Evolutionary conservation across 1,140 invertebrate species (phyloP).

Genomic region (Vanessa atalanta): DNA sequence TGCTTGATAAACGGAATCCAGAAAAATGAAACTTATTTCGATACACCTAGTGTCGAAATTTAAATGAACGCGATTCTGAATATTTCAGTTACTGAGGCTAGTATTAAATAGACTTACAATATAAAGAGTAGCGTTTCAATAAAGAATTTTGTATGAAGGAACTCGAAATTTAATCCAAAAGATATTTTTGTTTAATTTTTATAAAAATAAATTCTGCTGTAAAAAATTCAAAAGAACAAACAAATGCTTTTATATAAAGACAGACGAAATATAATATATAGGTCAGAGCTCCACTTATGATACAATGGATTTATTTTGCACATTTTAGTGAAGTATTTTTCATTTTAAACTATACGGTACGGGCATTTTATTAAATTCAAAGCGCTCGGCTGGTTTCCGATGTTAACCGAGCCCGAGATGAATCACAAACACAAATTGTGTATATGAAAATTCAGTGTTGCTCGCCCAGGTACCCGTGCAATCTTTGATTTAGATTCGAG

Average conservation of each 20-base stretch:
- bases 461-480: no score
- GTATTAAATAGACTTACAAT: not conserved
- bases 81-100: conserved; percentile 3
- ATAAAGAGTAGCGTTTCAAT: conserved; percentile 3
- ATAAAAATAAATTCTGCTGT: not conserved
- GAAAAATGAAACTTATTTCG: not conserved
- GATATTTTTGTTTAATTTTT: not conserved
- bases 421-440: no score
- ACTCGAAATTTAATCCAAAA: conserved; percentile 1
- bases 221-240: not conserved
- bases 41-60: not conserved
- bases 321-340: not conserved
- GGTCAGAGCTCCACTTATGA: not conserved
- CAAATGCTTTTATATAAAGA: not conserved
- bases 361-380: not conserved
- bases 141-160: not conserved
- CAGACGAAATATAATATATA: not conserved
- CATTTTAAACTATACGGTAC: not conserved
- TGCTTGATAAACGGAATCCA: not conserved
- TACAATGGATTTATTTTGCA: not conserved
- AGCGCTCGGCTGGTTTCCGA: not conserved
- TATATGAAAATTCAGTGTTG: no score
- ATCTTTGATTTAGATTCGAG: no score
- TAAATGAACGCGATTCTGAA: not conserved
- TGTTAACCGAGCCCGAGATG: no score